A percentile compares a stretch with the other conserved stretches of the same genome.
Conservation (phyloP, 2,888 invertebrate species). For the Teleiodes luculella region DNA sequence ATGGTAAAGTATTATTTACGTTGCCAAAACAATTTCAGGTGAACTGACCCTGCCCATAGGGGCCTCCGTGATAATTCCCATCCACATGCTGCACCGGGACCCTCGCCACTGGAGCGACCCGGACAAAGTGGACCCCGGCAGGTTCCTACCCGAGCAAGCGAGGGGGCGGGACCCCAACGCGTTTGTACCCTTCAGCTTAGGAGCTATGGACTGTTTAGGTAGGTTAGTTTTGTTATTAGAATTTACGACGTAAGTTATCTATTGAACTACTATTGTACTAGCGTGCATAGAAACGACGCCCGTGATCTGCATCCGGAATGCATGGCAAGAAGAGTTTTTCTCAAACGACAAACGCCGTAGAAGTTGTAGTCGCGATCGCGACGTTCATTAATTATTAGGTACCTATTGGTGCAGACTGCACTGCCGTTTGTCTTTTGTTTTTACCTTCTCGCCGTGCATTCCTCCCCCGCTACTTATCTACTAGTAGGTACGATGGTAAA, state of each 20-base stretch:
- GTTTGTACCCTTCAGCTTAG: constrained; percentile 61
- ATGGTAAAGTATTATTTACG: no score
- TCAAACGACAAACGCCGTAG: no score
- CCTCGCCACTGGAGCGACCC: constrained; percentile 56
- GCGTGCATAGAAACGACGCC: background rate
- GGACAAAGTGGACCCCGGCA: constrained; percentile 48
- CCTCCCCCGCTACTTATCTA: no score
- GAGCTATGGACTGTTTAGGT: constrained; percentile 68
- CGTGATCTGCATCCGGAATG: no score
- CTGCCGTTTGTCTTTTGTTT: no score
- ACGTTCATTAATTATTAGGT: no score
- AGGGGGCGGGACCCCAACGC: constrained; percentile 52
- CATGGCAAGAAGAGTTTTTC: background rate
- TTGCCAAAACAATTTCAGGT: constrained; percentile 42
- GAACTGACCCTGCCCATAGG: constrained; percentile 53
- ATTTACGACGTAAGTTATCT: background rate
- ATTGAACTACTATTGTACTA: no score
- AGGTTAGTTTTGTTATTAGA: background rate
- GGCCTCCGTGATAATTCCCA: constrained; percentile 52
- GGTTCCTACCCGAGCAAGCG: constrained; percentile 55
- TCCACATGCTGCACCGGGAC: constrained; percentile 57
- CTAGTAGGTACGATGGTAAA: no score
- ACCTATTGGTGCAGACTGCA: no score
- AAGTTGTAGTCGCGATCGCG: no score
- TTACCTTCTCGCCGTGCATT: no score